Evolutionary conservation across 2,797 vertebrate genomes (phyloP), one percentile per base, ranked within the genome.

Genomic region (Brachyrhaphis roseni): DNA sequence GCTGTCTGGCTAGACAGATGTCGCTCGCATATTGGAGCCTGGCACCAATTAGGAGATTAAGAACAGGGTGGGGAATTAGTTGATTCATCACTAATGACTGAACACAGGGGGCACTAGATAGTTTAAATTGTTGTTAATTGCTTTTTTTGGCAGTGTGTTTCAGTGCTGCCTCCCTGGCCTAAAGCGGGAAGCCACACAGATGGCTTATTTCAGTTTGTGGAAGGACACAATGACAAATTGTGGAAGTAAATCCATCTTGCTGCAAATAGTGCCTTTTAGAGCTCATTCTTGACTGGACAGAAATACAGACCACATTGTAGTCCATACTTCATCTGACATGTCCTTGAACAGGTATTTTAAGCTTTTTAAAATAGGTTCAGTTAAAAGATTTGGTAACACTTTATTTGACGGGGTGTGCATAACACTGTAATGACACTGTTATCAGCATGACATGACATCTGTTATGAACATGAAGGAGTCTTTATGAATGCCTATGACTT

Each of bases 41-140:
- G 76, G 79, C 82, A 78, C 87, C 81, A 86, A 79, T 90, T 86
- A 84, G 83, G 72, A 82, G 78, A 86, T 84, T 83, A 87, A 71
- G 83, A 64, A 75, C 82, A 77, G 84, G 82, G 64, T 57, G 72
- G 84, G 81, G 86, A 82, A 82, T 88, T 78, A 75, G 79, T 81
- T 83, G 79, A 89, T 90, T 85, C 83, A 87, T 87, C 68, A 79
- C 72, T 82, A 89, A 88, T 89, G 86, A 85, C 72, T 81, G 73
- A 78, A 83, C 77, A 75, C 34, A 43, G 78, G 72, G 75, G 83
- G 51, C 76, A 75, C 68, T 31, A 66, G 76, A 86, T 85, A 45
- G 78, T 86, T 87, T 83, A 75, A 78, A 71, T 81, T 84, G 71
- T 84, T 84, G 73, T 79, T 88, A 87, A 87, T 90, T 82, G 78